Conservation (phyloP, 2,797 vertebrate genomes). For the Falco columbarius region DNA sequence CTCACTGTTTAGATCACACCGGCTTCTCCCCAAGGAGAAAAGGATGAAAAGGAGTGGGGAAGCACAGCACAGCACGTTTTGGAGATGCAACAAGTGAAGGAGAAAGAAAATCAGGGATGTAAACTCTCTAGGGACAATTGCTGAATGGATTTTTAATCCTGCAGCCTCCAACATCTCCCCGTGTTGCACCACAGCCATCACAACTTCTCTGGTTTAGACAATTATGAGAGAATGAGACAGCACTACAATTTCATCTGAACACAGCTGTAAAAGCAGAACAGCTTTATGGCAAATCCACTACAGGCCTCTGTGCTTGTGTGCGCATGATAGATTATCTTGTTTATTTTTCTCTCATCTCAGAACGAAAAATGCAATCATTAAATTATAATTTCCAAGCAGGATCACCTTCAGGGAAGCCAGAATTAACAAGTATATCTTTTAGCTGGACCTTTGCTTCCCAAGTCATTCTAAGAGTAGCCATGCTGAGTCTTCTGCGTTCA, state of each 20-base stretch:
- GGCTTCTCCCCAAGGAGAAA: not conserved
- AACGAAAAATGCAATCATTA: not conserved
- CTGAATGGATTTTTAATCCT: not conserved
- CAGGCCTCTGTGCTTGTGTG: not conserved
- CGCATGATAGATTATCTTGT: not conserved
- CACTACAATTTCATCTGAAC: not conserved
- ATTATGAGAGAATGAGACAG: not conserved
- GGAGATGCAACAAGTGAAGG: not conserved
- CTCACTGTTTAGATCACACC: not conserved
- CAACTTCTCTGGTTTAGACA: not conserved
- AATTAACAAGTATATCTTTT: constrained; percentile 91
- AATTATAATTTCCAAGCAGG: not conserved
- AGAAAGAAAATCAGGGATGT: not conserved
- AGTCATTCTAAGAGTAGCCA: constrained; percentile 95
- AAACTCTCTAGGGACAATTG: not conserved
- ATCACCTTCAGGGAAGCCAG: constrained; percentile 94
- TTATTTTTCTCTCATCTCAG: not conserved
- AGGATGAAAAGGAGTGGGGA: not conserved
- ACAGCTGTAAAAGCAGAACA: not conserved
- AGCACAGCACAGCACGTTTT: not conserved
- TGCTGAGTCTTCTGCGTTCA: constrained; percentile 95
- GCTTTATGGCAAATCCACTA: not conserved
- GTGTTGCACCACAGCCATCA: not conserved
- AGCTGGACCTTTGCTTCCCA: constrained; percentile 99
- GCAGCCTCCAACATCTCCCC: not conserved